Evolutionary conservation across 1,140 invertebrate species (phyloP), one percentile per base, ranked within the genome.

Genomic region (Heterodera carotae): DNA sequence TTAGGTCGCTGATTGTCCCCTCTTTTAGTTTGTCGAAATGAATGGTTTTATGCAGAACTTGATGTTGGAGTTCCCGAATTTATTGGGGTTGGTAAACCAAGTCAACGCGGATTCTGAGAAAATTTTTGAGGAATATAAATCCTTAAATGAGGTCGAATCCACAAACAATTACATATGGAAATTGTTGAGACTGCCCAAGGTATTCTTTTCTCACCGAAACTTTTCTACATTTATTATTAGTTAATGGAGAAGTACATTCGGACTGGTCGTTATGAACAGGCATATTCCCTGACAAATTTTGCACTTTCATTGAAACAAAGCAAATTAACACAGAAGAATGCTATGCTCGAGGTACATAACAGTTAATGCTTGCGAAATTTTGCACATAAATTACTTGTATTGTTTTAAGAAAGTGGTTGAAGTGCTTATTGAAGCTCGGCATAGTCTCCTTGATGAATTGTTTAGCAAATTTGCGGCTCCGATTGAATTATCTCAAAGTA

Each of bases 381-480:
- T 8, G 6, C 12, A 4, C 68, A 18, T 36, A 31, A 79, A n/a
- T 56, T 12, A 18, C 34, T 27, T 25, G 70, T 22, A 0, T 85
- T 34, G 27, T 2, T 31, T 75, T 36, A 48, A 85, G 85, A 79
- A 69, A 39, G 76, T 84, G n/a, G 75, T 80, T 6, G 82, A 88
- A 60, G 68, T 74, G 29, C 66, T 86, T 22, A 86, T 88, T 22
- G 87, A 86, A 69, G 83, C 85, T n/a, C 75, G 85, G 0, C 75
- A 83, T 60, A 80, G 80, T 33, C 75, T 86, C 33, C 71, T 86
- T 0, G 87, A 86, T 69, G 85, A 87, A 69, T 77, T 86, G 18
- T 86, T 86, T 76, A 86, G 88, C 76, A 86, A 86, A 69, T 86
- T 86, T 66, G 53, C 79, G 69, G 85, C 82, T 1, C 85, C 85